Evolutionary conservation across 2,888 invertebrate species (phyloP), one percentile per base, ranked within the genome.

Genomic region (Melangyna quadrimaculata): DNA sequence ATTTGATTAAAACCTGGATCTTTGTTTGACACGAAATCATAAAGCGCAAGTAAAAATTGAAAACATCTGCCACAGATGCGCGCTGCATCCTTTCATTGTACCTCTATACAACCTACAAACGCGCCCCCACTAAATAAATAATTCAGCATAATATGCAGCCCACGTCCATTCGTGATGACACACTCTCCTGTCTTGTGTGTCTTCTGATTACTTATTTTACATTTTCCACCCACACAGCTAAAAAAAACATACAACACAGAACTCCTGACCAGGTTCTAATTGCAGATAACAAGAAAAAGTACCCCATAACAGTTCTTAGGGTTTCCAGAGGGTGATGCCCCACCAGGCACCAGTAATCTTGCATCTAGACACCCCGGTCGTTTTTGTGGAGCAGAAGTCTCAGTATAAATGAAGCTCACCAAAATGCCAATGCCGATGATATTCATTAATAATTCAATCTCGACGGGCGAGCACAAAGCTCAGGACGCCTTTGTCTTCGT

Each of bases 401-500:
- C 35, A 72, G 65, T 65, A n/a, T n/a, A 81, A 78, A 73, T 81
- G 73, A 70, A 81, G 55, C 77, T 86, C 70, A 70, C 72, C 70
- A 40, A 75, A 61, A 77, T 80, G 84, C 80, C 75, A 61, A 75
- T 75, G 80, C 79, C 81, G 77, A 77, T 77, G 81, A 86, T 81
- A 78, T 86, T 86, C 81, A 86, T 86, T 86, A 81, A 86, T 86
- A 86, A 86, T 86, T 86, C 81, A 86, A 86, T 86, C 86, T 86
- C 86, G 73, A 81, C 81, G 86, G 73, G 86, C 57, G 80, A 67
- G 61, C 72, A 72, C 84, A 86, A 86, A 78, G 77, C 81, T 73
- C 63, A 51, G 45, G 80, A 72, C 63, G 45, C 55, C 63, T 70
- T 79, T 48, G 73, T 83, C 73, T 51, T 57, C 27, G 67, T 67